Conservation (phyloP, 2,113 vertebrate species). For the Microcebus jonahi region DNA sequence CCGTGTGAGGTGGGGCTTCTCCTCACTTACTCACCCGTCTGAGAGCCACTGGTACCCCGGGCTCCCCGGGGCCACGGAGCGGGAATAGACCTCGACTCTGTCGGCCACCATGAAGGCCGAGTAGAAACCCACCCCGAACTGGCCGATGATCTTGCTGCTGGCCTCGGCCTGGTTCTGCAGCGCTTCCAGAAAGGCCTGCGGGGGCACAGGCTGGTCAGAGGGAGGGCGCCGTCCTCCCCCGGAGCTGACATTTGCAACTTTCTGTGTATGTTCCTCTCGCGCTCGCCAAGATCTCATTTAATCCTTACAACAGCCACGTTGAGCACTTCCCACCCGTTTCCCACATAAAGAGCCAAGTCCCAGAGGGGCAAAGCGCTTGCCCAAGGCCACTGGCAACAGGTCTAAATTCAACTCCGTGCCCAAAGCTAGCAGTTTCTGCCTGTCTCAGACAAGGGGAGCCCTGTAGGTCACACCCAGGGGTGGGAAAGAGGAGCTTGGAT, state of each 20-base stretch:
- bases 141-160: conserved; percentile 95
- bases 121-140: conserved; percentile 99
- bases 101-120: conserved; percentile 98
- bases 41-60: conserved; percentile 95
- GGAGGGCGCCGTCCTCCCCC: not conserved
- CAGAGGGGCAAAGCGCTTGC: not conserved
- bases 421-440: not conserved
- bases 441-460: not conserved
- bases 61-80: conserved; percentile 83
- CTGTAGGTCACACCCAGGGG: accelerated
- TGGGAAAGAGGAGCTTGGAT: not conserved
- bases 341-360: not conserved
- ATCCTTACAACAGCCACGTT: not conserved
- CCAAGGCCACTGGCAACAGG: not conserved
- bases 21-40: conserved; percentile 89
- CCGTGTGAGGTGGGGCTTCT: accelerated
- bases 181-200: conserved; percentile 93
- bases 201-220: conserved; percentile 8
- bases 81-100: conserved; percentile 94
- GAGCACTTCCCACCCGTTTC: accelerated
- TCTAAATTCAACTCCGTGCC: not conserved
- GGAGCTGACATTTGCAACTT: accelerated
- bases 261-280: accelerated
- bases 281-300: accelerated
- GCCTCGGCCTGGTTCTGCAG: conserved; percentile 93